phyloP scores from a whole-genome alignment of 2,888 invertebrate genomes.

The Crematogaster levior region DNA sequence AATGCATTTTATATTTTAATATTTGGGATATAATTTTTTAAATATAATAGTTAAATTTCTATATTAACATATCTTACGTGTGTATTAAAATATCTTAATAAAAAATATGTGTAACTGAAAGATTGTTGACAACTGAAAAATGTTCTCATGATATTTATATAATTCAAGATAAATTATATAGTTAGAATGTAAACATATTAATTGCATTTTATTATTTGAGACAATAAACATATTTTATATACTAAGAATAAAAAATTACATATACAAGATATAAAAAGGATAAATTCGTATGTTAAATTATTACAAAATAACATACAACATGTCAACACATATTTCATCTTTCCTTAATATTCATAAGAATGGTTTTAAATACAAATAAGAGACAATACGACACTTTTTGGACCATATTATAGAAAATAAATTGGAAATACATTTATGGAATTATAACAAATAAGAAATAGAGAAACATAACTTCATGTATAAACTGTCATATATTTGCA shows the following conservation, averaged over 20 bases:
- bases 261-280: neutral
- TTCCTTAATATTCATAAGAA: constrained; percentile 13
- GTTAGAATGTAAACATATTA: constrained; percentile 20
- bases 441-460: constrained; percentile 1
- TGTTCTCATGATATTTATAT: constrained; percentile 17
- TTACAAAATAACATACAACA: neutral
- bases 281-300: neutral
- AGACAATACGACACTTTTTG: constrained; percentile 3
- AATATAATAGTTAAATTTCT: constrained; percentile 7
- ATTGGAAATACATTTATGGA: constrained; percentile 5
- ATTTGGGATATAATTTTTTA: constrained; percentile 29
- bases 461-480: constrained; percentile 10
- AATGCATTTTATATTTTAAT: constrained; percentile 20
- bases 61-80: neutral
- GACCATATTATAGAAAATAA: neutral
- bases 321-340: constrained; percentile 17
- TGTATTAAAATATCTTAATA: neutral
- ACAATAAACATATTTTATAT: neutral
- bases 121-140: neutral
- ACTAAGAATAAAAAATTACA: neutral
- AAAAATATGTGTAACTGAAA: neutral
- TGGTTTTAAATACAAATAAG: neutral
- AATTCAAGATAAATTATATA: constrained; percentile 39
- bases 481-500: constrained; percentile 38
- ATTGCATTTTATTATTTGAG: constrained; percentile 19